Evolutionary conservation across 2,113 vertebrate genomes (phyloP).

Genomic region (Erythrolamprus reginae): DNA sequence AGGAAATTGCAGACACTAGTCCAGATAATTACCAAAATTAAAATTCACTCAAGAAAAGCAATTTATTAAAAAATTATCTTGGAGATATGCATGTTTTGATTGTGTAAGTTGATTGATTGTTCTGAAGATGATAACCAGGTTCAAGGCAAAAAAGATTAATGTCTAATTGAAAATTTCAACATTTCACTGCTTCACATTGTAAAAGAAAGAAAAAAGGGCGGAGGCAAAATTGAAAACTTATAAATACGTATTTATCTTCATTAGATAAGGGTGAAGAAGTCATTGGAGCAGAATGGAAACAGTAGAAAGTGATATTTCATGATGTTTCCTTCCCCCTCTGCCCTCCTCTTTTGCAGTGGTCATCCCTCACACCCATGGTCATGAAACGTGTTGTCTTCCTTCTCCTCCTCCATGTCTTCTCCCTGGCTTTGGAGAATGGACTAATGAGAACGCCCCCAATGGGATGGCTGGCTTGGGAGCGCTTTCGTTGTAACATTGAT

Average conservation of each 20-base stretch:
- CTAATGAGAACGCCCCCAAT: constrained; percentile 85
- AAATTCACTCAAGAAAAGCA: not conserved
- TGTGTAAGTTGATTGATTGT: not conserved
- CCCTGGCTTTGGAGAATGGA: constrained; percentile 81
- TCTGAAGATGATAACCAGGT: not conserved
- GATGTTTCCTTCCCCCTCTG: not conserved
- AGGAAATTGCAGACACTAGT: not conserved
- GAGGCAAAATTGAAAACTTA: too few relatives aligned
- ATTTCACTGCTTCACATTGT: not conserved
- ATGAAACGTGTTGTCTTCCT: not conserved
- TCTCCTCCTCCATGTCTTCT: constrained; percentile 41
- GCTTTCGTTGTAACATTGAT: constrained; percentile 85
- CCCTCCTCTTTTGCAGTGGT: not conserved
- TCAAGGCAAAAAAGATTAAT: not conserved
- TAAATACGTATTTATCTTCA: not conserved
- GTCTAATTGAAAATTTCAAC: not conserved
- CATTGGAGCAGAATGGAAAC: not conserved
- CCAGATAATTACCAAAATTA: not conserved
- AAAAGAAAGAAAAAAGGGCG: not conserved
- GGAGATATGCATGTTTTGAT: not conserved
- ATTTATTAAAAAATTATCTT: not conserved
- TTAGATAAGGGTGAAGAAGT: not conserved
- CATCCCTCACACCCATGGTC: not conserved
- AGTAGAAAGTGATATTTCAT: not conserved
- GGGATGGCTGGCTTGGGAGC: constrained; percentile 95